Evolutionary conservation across 2,797 vertebrate species (phyloP).

Genomic region (Falco peregrinus): DNA sequence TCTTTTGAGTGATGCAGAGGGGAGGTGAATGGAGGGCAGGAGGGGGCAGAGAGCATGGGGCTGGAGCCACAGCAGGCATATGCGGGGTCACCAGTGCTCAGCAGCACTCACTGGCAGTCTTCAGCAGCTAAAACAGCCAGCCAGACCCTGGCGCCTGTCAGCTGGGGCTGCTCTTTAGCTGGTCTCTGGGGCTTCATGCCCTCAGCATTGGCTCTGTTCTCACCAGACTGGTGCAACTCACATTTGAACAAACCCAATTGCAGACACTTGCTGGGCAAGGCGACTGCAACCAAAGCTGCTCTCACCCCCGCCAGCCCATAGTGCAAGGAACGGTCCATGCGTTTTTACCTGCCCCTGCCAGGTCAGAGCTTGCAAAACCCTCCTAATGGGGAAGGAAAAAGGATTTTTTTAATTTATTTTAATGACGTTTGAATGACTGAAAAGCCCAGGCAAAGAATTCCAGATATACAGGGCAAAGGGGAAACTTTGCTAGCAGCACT

Average conservation of each 20-base stretch:
- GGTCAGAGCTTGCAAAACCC: not conserved
- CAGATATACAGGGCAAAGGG: not conserved
- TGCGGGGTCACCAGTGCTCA: not conserved
- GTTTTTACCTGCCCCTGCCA: not conserved
- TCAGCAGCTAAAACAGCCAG: not conserved
- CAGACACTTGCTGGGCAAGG: not conserved
- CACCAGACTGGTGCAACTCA: not conserved
- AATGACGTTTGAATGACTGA: not conserved
- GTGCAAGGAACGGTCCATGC: rapidly evolving
- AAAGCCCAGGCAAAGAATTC: not conserved
- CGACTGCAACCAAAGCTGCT: rapidly evolving
- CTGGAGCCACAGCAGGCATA: not conserved
- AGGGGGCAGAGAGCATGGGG: not conserved
- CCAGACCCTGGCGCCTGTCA: rapidly evolving
- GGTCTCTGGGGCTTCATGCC: not conserved
- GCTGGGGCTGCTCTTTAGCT: not conserved
- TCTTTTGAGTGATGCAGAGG: not conserved
- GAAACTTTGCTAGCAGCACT: not conserved
- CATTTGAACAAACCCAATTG: not conserved
- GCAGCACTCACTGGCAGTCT: not conserved
- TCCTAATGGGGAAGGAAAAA: not conserved
- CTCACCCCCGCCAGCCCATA: rapidly evolving
- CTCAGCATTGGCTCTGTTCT: not conserved
- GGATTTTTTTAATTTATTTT: not conserved
- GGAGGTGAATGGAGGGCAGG: not conserved